phyloP scores from a whole-genome alignment of 2,888 invertebrate species.

The Apocheima hispidaria region DNA sequence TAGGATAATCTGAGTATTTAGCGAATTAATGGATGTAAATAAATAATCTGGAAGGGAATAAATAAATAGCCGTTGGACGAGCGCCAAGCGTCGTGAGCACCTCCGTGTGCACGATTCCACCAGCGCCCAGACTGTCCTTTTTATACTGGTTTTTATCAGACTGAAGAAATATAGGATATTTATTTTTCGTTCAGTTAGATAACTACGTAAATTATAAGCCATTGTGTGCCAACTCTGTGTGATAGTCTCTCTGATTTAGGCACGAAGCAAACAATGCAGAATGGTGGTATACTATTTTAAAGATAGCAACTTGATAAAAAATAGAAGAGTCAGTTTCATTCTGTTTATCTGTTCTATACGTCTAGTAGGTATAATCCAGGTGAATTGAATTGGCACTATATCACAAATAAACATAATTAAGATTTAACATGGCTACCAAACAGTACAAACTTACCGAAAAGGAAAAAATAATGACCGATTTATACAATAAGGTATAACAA shows the following conservation, averaged over 20 bases:
- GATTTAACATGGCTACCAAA: too few species aligned
- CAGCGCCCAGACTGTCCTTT: conserved; percentile 41
- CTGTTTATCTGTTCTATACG: too few species aligned
- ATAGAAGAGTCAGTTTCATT: too few species aligned
- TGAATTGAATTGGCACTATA: too few species aligned
- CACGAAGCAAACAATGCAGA: not conserved
- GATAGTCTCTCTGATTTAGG: conserved; percentile 4
- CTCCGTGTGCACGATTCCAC: conserved; percentile 55
- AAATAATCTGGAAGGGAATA: conserved; percentile 68
- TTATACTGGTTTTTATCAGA: conserved; percentile 48
- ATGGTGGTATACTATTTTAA: too few species aligned
- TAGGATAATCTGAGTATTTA: conserved; percentile 36
- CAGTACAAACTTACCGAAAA: too few species aligned
- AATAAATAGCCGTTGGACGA: conserved; percentile 67
- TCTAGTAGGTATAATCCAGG: too few species aligned
- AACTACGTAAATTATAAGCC: conserved; percentile 8
- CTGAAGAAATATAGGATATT: conserved; percentile 26
- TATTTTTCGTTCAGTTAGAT: conserved; percentile 23
- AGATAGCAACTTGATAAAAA: too few species aligned
- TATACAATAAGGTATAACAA: too few species aligned
- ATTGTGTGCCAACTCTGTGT: conserved; percentile 3
- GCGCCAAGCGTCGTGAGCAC: conserved; percentile 57
- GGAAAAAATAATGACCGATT: too few species aligned
- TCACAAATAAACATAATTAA: not conserved
- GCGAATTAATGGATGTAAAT: conserved; percentile 60